Conservation (phyloP, 1,140 invertebrate species). For the Drosophila paulistorum region DNA sequence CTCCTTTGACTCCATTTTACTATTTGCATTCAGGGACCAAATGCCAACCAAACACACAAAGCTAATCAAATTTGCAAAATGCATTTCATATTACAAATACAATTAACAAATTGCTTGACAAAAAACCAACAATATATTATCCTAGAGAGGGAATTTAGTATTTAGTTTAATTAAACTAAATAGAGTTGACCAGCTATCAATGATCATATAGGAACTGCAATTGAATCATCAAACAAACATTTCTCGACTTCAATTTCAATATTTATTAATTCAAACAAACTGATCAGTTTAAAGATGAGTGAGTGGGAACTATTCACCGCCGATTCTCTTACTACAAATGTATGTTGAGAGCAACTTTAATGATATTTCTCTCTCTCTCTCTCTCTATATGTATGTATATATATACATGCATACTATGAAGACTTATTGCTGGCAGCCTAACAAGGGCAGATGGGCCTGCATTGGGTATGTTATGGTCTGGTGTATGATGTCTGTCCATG, state of each 20-base stretch:
- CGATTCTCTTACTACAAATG: no score
- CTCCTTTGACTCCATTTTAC: not conserved
- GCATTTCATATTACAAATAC: constrained; percentile 54
- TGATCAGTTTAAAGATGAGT: no score
- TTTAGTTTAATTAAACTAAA: no score
- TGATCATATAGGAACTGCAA: no score
- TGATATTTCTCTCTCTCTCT: constrained; percentile 15
- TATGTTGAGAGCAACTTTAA: not conserved
- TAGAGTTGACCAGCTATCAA: no score
- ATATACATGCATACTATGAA: constrained; percentile 22
- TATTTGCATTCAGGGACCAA: constrained; percentile 37
- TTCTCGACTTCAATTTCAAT: no score
- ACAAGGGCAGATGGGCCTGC: constrained; percentile 29
- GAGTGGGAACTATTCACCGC: no score
- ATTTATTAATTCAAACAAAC: no score
- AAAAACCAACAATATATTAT: constrained; percentile 12
- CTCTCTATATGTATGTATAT: no score
- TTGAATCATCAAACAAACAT: no score
- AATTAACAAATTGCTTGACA: constrained; percentile 64
- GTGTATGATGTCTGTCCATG: constrained; percentile 39
- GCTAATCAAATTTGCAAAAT: constrained; percentile 60
- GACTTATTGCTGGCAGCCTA: constrained; percentile 52
- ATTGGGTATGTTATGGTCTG: not conserved
- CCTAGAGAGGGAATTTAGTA: not conserved
- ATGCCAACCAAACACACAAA: constrained; percentile 2